Conservation (phyloP, 2,888 invertebrate species). For the Platynereis dumerilii region DNA sequence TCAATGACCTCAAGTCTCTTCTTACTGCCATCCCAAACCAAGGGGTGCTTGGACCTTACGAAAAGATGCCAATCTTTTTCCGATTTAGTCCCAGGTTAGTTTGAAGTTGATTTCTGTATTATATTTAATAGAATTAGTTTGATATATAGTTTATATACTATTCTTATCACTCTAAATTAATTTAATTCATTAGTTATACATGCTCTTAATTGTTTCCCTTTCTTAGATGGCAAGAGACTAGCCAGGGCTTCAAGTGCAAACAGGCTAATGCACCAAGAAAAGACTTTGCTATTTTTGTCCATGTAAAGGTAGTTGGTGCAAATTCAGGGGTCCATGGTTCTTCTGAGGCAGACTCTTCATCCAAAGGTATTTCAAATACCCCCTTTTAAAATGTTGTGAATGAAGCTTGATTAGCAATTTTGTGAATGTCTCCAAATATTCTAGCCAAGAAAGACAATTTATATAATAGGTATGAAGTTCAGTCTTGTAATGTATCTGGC, state of each 20-base stretch:
- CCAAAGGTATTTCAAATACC: too few species aligned
- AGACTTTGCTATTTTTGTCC: slow-evolving; percentile 61
- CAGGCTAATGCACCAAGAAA: slow-evolving; percentile 56
- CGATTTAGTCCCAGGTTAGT: slow-evolving; percentile 61
- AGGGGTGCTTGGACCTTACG: slow-evolving; percentile 59
- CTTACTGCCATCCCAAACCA: slow-evolving; percentile 62
- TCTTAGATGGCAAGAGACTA: slow-evolving; percentile 57
- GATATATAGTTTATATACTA: too few species aligned
- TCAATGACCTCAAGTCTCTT: slow-evolving; percentile 58
- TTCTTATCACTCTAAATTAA: slow-evolving; percentile 4
- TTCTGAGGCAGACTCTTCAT: too few species aligned
- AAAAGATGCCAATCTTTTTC: slow-evolving; percentile 60
- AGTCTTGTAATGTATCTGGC: too few species aligned
- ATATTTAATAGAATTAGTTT: too few species aligned
- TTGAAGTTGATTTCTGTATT: too few species aligned
- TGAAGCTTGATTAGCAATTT: too few species aligned
- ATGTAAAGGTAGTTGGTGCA: slow-evolving; percentile 59
- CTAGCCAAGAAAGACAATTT: too few species aligned
- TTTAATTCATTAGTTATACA: not conserved
- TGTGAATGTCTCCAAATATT: too few species aligned
- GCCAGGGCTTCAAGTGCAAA: slow-evolving; percentile 56
- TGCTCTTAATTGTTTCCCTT: not conserved
- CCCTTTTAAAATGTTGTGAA: too few species aligned
- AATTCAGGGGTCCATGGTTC: slow-evolving; percentile 42
- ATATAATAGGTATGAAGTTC: too few species aligned